Evolutionary conservation across 2,888 invertebrate genomes (phyloP).

Genomic region (Cotesia congregata): DNA sequence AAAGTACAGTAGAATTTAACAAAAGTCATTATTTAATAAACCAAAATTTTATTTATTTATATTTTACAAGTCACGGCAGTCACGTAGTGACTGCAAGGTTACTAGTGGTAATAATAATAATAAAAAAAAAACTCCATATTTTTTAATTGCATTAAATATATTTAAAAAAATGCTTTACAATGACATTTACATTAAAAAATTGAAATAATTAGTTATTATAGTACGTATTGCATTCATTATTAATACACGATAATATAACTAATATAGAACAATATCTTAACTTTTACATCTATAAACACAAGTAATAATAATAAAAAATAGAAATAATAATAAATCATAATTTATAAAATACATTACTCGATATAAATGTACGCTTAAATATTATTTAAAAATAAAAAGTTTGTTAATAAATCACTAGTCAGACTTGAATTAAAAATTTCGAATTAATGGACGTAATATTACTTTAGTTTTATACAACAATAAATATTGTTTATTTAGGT

Average conservation of each 20-base stretch:
- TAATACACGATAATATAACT: constrained; percentile 10
- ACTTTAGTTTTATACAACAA: neutral
- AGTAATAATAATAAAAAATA: too few relatives aligned
- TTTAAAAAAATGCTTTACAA: constrained; percentile 25
- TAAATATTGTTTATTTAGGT: neutral
- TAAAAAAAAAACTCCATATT: too few relatives aligned
- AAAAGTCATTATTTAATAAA: too few relatives aligned
- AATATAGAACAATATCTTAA: too few relatives aligned
- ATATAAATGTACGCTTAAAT: constrained; percentile 2
- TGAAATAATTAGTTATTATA: constrained; percentile 17
- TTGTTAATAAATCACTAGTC: constrained; percentile 40
- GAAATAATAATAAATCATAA: neutral
- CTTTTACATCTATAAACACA: too few relatives aligned
- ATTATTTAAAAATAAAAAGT: constrained; percentile 3
- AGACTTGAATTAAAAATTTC: constrained; percentile 38
- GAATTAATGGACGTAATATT: constrained; percentile 21
- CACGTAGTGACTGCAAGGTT: too few relatives aligned
- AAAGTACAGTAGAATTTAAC: too few relatives aligned
- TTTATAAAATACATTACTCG: neutral
- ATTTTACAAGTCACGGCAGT: too few relatives aligned
- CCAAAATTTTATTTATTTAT: too few relatives aligned
- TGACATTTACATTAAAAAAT: constrained; percentile 32
- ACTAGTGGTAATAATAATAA: too few relatives aligned
- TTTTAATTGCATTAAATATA: neutral
- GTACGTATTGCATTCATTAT: constrained; percentile 25